phyloP scores from a whole-genome alignment of 2,888 invertebrate species.

The Tipula confusa region DNA sequence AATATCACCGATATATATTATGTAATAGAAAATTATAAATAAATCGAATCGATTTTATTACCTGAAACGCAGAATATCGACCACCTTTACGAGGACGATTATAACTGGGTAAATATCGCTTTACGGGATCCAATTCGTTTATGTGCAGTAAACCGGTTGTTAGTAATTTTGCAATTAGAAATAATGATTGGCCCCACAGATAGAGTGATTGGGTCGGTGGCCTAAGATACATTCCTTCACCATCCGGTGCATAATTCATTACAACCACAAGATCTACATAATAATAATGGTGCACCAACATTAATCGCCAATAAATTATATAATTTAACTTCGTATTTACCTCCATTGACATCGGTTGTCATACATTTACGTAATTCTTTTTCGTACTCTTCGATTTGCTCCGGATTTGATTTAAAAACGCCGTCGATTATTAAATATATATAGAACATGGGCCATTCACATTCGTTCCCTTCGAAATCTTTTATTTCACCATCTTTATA shows the following conservation, averaged over 20 bases:
- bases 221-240: constrained; percentile 47
- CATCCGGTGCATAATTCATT: constrained; percentile 68
- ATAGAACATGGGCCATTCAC: constrained; percentile 97
- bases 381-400: constrained; percentile 91
- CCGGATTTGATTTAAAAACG: constrained; percentile 77
- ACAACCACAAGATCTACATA: constrained; percentile 78
- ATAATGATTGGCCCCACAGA: constrained; percentile 95
- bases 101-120: constrained; percentile 92
- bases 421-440: constrained; percentile 96
- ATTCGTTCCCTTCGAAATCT: constrained; percentile 92
- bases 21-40: no score
- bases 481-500: constrained; percentile 90
- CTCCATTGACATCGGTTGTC: constrained; percentile 75
- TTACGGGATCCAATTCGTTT: constrained; percentile 92
- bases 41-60: constrained; percentile 49
- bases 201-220: constrained; percentile 59
- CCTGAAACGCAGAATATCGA: constrained; percentile 97
- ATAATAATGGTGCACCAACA: no score
- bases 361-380: constrained; percentile 75
- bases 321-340: constrained; percentile 49
- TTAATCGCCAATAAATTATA: not conserved
- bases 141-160: constrained; percentile 85
- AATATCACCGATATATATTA: not conserved
- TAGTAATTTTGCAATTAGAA: constrained; percentile 86
- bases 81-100: constrained; percentile 88